Conservation (phyloP, 2,888 invertebrate genomes). For the Allolobophora icterica region DNA sequence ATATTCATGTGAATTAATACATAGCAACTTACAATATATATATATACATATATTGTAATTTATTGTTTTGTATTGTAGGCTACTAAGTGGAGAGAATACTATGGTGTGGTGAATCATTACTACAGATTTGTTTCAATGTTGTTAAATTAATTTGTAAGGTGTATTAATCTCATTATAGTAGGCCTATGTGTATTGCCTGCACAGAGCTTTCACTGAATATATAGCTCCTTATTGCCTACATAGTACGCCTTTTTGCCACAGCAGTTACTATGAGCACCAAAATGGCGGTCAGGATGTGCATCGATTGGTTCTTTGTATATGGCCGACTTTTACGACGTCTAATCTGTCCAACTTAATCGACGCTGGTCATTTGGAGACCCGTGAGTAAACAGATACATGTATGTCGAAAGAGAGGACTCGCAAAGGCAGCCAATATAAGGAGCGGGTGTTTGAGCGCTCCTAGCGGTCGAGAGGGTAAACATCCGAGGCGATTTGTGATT, state of each 20-base stretch:
- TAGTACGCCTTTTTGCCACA: neutral
- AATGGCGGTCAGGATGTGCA: neutral
- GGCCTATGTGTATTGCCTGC: neutral
- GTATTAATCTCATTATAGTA: neutral
- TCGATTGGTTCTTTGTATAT: constrained; percentile 10
- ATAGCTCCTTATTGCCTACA: neutral
- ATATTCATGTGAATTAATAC: neutral
- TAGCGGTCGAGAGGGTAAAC: constrained; percentile 1
- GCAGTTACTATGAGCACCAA: neutral
- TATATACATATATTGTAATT: neutral
- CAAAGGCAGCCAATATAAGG: constrained; percentile 1
- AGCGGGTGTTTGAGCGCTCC: neutral
- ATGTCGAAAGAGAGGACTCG: neutral
- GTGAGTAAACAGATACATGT: neutral
- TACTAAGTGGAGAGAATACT: neutral
- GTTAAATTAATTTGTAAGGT: neutral
- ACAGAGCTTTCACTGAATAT: neutral
- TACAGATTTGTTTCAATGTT: neutral
- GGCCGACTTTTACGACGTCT: constrained; percentile 17
- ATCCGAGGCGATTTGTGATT: neutral
- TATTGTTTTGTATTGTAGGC: too few relatives aligned
- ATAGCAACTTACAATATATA: neutral
- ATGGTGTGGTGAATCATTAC: neutral
- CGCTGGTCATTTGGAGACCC: constrained; percentile 5
- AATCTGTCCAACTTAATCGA: constrained; percentile 17